Evolutionary conservation across 1,140 invertebrate genomes (phyloP), one percentile per base, ranked within the genome.

Genomic region (Eufriesea mexicana): DNA sequence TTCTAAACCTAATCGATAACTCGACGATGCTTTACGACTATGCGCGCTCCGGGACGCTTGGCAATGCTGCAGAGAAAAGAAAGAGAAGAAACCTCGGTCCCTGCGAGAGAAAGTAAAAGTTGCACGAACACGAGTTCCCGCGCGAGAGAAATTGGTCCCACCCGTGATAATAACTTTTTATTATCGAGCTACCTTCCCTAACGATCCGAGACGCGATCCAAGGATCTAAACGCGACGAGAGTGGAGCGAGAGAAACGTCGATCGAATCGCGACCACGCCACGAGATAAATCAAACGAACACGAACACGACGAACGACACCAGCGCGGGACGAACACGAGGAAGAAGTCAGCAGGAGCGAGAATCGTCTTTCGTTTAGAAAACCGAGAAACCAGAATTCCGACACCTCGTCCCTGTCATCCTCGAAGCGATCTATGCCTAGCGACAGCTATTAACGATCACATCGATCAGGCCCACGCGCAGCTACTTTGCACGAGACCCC

Each of bases 121-220:
- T 16, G n/a, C 23, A 59, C 28, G 35, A 42, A 42, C 35, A 59
- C 25, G 49, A 47, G 35, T 49, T 80, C 18, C 45, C 20, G 54
- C 68, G 35, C 57, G 47, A 59, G 78, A 75, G 55, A 84, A 74
- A 68, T 84, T 87, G 85, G 85, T 87, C 81, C 85, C 85, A 79
- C 79, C 54, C 45, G 55, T 73, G 68, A 80, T 80, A 61, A 73
- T 55, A 49, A 10, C 55, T 66, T 73, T 66, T 71, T 10, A 8
- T 45, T 20, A 20, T 25, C 70, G 49, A 23, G 2, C 47, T 6
- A 2, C 16, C 2, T 54, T 8, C 20, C 42, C 51, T 55, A 51
- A 54, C 28, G 49, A 28, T 42, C 51, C 20, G 23, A 16, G 35
- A 47, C 0, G 28, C n/a, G 35, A 35, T 4, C 42, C 75, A 5